Evolutionary conservation across 2,797 vertebrate genomes (phyloP), one percentile per base, ranked within the genome.

Genomic region (Cyprinella venusta): DNA sequence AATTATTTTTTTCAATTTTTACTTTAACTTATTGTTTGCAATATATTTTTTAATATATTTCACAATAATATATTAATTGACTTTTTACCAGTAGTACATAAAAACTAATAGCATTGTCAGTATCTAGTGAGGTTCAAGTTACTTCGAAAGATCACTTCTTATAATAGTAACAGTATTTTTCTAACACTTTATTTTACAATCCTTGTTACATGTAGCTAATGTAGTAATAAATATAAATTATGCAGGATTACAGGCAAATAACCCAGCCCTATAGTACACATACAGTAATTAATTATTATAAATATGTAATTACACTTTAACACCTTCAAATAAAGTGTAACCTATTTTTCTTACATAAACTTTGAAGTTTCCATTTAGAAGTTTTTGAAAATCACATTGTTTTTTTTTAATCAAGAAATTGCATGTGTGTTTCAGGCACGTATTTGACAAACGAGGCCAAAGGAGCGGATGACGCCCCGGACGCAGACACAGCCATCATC

Each of bases 381-480:
- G 38, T 56, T 33, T 71, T 18, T 30, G 4, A 52, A 63, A 19
- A 26, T 9, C 24, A 16, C 24, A 30, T 26, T 30, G 2, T 16
- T 30, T 63, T 59, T 63, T 59, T 45, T 21, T n/a, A 48, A 30
- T 61, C 2, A 18, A 80, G 24, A 26, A 12, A 33, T 67, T 76
- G 71, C 56, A 7, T 82, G n/a, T 82, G 19, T 59, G 13, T 77
- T 76, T 61, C 91, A 99, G 98, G 98, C 94, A 99, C 98, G 2
- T 99, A 99, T 91, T 95, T 99, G 96, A 99, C 98, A 90, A 98
- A 99, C 64, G 98, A 99, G 96, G 98, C 98, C 90, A 99, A 99
- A 95, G 98, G 98, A 91, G 97, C 98, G 18, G 98, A 99, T 90
- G 98, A 98, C 70, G 97, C 98, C 68, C 98, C 97, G 8, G 98